A percentile compares a stretch with the other conserved stretches of the same genome.
Conservation (phyloP, 2,113 vertebrate species). For the Stegostoma tigrinum region DNA sequence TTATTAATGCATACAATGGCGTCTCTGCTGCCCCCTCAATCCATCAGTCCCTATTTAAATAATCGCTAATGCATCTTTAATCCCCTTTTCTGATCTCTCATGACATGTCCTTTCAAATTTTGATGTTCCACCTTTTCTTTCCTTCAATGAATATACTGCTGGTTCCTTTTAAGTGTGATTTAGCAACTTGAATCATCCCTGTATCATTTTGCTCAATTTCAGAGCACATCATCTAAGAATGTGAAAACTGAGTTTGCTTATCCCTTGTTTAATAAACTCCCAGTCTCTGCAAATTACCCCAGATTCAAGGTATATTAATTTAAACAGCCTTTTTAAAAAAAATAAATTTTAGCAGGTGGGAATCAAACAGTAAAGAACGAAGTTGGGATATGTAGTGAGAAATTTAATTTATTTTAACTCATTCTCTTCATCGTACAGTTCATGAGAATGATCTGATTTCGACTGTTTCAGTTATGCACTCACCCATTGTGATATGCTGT, state of each 20-base stretch:
- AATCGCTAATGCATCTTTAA: too few species aligned
- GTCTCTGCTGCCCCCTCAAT: not conserved
- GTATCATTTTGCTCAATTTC: not conserved
- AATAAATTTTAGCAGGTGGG: not conserved
- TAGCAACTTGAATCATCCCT: not conserved
- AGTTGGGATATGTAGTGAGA: not conserved
- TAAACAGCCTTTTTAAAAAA: too few species aligned
- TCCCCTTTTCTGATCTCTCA: not conserved
- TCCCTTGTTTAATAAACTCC: not conserved
- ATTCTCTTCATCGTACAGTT: not conserved
- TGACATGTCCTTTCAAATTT: not conserved
- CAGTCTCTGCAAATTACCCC: not conserved
- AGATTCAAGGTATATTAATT: not conserved
- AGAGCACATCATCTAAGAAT: slow-evolving; percentile 38
- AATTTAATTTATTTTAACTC: not conserved
- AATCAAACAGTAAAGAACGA: not conserved
- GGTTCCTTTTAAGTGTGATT: not conserved
- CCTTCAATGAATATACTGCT: not conserved
- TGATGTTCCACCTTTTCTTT: not conserved
- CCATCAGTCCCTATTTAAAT: too few species aligned
- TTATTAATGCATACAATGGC: not conserved
- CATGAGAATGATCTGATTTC: not conserved
- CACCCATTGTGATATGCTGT: not conserved
- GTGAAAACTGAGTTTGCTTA: slow-evolving; percentile 39
- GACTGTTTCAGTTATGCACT: not conserved